phyloP scores from a whole-genome alignment of 2,113 vertebrate species.

The Psilopsiagon aymara region DNA sequence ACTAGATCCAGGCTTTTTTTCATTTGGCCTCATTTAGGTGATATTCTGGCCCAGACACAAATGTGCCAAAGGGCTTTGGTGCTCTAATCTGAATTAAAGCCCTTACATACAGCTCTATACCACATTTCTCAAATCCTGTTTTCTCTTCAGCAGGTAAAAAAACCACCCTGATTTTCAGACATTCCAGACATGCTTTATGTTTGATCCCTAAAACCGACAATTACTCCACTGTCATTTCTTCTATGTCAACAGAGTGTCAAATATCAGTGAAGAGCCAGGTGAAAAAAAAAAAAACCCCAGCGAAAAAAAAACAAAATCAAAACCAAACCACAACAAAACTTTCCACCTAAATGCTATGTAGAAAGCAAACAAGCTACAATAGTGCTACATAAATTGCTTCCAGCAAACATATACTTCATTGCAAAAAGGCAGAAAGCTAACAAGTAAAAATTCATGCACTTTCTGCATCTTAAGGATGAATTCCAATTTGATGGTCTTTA shows the following conservation, averaged over 20 bases:
- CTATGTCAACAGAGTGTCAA: background rate
- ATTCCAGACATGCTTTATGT: background rate
- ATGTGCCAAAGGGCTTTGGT: background rate
- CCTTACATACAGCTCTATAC: background rate
- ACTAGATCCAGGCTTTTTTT: background rate
- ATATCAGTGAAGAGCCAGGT: background rate
- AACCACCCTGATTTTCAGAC: accelerated
- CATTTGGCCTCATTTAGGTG: background rate
- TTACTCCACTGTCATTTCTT: background rate
- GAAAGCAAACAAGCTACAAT: background rate
- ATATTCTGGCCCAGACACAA: background rate
- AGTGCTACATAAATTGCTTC: background rate
- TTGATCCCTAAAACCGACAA: background rate
- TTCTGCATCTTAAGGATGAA: background rate
- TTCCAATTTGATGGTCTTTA: background rate
- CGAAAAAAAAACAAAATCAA: too few species aligned
- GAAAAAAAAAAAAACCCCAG: background rate
- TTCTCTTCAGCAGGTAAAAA: background rate
- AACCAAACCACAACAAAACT: background rate
- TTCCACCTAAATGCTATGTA: background rate
- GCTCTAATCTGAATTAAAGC: background rate
- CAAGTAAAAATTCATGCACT: background rate
- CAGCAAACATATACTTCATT: background rate
- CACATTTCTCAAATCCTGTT: conserved; percentile 18
- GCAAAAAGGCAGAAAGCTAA: background rate